These are phyloP conservation scores for Auanema freiburgensis DNA, from an alignment of 2,888 invertebrate species.

Conservation along the genomic window DNA sequence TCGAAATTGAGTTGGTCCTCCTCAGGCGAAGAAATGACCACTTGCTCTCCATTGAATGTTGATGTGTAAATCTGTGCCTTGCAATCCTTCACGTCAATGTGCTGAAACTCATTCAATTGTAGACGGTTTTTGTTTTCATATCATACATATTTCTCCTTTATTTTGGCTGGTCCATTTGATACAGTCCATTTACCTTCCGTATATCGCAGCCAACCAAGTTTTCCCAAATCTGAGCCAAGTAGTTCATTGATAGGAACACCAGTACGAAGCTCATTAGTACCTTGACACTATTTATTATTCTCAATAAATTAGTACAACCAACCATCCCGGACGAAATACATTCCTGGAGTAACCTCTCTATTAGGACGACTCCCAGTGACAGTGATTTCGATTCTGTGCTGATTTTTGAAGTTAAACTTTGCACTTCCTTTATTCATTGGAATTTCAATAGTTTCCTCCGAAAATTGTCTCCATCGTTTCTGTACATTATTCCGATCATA, in stretches of 20 bases:
- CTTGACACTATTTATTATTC: too few species aligned
- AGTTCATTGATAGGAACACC: conserved; percentile 42
- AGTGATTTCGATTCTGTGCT: conserved; percentile 21
- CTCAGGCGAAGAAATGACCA: conserved; percentile 35
- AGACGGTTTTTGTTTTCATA: background rate
- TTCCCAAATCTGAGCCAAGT: conserved; percentile 41
- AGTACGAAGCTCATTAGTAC: conserved; percentile 29
- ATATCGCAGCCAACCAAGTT: conserved; percentile 51
- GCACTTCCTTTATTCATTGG: conserved; percentile 47
- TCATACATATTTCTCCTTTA: conserved; percentile 22
- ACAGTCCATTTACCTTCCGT: conserved; percentile 25
- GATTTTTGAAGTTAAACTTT: conserved; percentile 38
- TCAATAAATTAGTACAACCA: background rate
- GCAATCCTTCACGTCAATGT: conserved; percentile 49
- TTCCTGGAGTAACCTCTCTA: conserved; percentile 47
- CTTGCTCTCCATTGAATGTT: conserved; percentile 52
- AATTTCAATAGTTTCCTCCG: conserved; percentile 8
- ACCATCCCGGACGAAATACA: conserved; percentile 46
- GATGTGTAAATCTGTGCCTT: conserved; percentile 46
- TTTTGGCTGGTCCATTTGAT: conserved; percentile 24
- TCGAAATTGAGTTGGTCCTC: conserved; percentile 23
- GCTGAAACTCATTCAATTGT: conserved; percentile 26
- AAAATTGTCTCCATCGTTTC: background rate
- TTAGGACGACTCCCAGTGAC: conserved; percentile 44
- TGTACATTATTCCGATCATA: background rate